A percentile compares a stretch with the other conserved stretches of the same genome.
Conservation (phyloP, 2,888 invertebrate species). For the Pseudococcus longispinus region DNA sequence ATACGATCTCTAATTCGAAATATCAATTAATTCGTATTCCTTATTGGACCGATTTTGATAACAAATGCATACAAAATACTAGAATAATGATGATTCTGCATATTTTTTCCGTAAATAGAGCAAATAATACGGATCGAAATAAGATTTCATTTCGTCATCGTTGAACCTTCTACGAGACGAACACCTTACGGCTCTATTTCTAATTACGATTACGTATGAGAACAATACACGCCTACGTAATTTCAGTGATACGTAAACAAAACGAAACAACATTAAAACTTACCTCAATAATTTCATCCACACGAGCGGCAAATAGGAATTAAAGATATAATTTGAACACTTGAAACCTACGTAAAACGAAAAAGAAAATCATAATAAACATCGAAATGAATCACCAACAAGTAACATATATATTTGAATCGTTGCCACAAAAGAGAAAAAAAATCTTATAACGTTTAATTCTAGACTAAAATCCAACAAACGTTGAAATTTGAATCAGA, state of each 20-base stretch:
- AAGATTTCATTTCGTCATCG: too few relatives aligned
- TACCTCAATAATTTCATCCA: background rate
- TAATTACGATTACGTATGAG: background rate
- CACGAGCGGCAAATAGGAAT: background rate
- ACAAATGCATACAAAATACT: background rate
- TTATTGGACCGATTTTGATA: too few relatives aligned
- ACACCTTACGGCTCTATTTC: background rate
- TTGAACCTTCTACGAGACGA: too few relatives aligned
- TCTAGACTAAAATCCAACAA: background rate
- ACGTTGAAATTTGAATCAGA: slow-evolving; percentile 18
- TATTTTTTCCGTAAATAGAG: background rate
- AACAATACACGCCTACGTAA: background rate
- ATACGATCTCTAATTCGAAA: too few relatives aligned
- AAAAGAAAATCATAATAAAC: slow-evolving; percentile 9
- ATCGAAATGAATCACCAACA: slow-evolving; percentile 25
- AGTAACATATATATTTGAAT: slow-evolving; percentile 45
- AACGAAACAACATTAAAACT: background rate
- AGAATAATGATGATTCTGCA: background rate
- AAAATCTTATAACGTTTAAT: slow-evolving; percentile 19
- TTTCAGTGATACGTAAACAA: background rate
- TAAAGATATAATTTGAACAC: background rate
- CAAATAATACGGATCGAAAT: too few relatives aligned
- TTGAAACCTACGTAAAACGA: slow-evolving; percentile 34
- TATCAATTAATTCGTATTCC: too few relatives aligned
- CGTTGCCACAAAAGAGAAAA: slow-evolving; percentile 7